Evolutionary conservation across 2,888 invertebrate genomes (phyloP), one percentile per base, ranked within the genome.

Genomic region (Coelopa pilipes): DNA sequence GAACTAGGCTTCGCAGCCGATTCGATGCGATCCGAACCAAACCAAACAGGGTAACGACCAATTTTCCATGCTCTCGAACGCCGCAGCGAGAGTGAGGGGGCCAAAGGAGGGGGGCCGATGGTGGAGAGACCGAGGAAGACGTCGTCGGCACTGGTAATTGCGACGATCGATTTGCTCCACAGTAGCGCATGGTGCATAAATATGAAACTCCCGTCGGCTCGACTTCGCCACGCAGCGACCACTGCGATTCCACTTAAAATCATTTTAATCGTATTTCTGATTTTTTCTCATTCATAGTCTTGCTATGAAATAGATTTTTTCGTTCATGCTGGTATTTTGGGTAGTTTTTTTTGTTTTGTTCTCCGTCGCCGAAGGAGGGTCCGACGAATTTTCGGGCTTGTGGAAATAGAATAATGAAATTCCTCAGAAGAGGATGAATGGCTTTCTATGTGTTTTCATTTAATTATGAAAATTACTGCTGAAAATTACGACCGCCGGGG

Each of bases 191-290:
- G 34, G n/a, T 53, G 53, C 53, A 53, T n/a, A 53, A 34, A 53
- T 53, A 53, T 11, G n/a, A 15, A 53, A 62, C 34, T 62, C 34
- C 15, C 34, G 34, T 62, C 34, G 34, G 62, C 15, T 62, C 62
- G 34, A 62, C n/a, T 53, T 13, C n/a, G 10, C 10, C n/a, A 34
- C 2, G 53, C n/a, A 7, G 4, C 53, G n/a, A n/a, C n/a, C 53
- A 2, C 13, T 53, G 10, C 53, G 53, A 53, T 62, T 34, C 62
- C 62, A 62, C 62, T 62, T 62, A 62, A 62, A 62, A 62, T 62
- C 34, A 34, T 62, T 62, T 62, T 62, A 62, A 62, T 62, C 62
- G 62, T 34, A 34, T 45, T 45, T 45, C 34, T 11, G 34, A 34
- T 34, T 34, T 34, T 34, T 34, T 59, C 24, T 59, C 19, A n/a